A percentile compares a stretch with the other conserved stretches of the same genome.
phyloP scores from a whole-genome alignment of 92 coral and sea anemone genomes.

The Siderastrea radians region DNA sequence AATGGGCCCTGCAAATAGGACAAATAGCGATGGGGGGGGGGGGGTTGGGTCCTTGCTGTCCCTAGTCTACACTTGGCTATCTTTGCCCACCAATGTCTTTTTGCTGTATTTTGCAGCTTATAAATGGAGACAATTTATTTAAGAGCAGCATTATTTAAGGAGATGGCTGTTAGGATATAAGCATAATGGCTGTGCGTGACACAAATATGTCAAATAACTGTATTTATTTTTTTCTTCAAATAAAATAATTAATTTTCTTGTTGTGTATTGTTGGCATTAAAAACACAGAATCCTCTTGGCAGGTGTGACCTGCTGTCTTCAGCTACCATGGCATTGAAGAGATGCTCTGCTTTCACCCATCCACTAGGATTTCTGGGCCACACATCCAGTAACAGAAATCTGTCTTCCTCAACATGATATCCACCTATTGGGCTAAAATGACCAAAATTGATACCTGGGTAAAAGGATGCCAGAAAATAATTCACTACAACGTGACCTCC shows the following conservation, averaged over 20 bases:
- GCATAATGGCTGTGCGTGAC: neutral
- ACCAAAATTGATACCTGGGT: slow-evolving; percentile 21
- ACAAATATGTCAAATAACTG: neutral
- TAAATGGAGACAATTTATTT: too few relatives aligned
- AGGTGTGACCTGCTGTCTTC: slow-evolving; percentile 56
- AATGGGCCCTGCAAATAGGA: too few relatives aligned
- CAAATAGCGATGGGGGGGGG: too few relatives aligned
- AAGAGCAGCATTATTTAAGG: too few relatives aligned
- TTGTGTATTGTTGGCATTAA: neutral
- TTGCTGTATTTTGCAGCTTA: too few relatives aligned
- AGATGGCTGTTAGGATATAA: too few relatives aligned
- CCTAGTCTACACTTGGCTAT: too few relatives aligned
- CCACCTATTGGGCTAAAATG: slow-evolving; percentile 77
- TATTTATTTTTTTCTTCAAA: neutral
- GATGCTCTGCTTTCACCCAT: slow-evolving; percentile 66
- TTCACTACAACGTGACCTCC: slow-evolving; percentile 50
- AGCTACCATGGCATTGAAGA: slow-evolving; percentile 64
- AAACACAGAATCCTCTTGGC: slow-evolving; percentile 72
- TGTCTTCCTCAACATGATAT: slow-evolving; percentile 54
- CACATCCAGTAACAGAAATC: slow-evolving; percentile 66
- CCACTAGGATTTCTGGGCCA: slow-evolving; percentile 65
- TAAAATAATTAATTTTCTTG: neutral
- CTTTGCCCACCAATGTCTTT: too few relatives aligned
- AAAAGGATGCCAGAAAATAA: slow-evolving; percentile 12
- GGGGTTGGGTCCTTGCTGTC: too few relatives aligned